These are phyloP conservation scores for Dermatemys mawii DNA, from an alignment of 2,113 vertebrate species.

Conservation along the genomic window DNA sequence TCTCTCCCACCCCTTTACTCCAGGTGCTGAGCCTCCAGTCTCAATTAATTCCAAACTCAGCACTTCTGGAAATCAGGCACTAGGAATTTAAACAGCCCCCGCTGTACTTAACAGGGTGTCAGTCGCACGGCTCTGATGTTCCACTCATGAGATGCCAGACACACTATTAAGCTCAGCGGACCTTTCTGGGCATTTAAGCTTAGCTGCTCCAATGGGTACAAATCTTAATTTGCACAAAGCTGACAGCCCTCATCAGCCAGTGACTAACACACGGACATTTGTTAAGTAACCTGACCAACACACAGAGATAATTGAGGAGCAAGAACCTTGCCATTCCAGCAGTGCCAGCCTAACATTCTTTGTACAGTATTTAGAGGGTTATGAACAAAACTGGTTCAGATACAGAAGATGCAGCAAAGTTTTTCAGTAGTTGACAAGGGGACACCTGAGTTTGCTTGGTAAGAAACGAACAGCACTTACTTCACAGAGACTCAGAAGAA, in stretches of 20 bases:
- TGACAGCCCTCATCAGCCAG: rapidly evolving
- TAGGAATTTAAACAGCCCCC: rapidly evolving
- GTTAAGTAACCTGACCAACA: neutral
- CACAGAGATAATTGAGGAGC: rapidly evolving
- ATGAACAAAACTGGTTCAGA: neutral
- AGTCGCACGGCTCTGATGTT: too few relatives aligned
- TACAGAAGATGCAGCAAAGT: neutral
- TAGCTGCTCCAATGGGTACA: neutral
- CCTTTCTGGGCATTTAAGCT: neutral
- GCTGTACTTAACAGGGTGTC: neutral
- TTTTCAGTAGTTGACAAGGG: neutral
- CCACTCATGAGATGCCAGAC: neutral
- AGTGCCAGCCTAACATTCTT: rapidly evolving
- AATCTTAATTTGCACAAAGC: rapidly evolving
- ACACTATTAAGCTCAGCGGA: neutral
- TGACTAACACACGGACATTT: rapidly evolving
- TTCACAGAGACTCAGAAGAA: slow-evolving; percentile 13
- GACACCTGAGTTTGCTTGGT: rapidly evolving
- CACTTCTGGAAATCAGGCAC: neutral
- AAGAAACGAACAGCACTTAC: slow-evolving; percentile 37
- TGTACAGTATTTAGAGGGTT: rapidly evolving
- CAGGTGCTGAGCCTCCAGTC: rapidly evolving
- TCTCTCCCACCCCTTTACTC: neutral
- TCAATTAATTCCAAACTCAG: neutral
- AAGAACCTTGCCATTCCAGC: slow-evolving; percentile 26